Base-by-base conservation (phyloP, 2,888 invertebrate species). In the Nasonovia ribisnigri region DNA sequence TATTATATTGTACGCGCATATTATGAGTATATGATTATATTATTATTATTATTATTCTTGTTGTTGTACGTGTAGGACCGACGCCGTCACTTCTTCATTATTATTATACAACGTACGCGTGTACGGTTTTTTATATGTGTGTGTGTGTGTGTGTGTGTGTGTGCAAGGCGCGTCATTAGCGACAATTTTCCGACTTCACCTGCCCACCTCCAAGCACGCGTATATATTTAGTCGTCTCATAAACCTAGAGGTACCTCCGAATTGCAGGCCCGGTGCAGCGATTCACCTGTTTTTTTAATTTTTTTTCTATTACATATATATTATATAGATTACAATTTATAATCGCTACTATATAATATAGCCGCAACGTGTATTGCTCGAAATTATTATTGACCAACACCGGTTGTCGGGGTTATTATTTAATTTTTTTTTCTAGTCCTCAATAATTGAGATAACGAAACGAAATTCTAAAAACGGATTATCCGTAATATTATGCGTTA, bases 111-210 rank as follows among this genome's bases (percentile, higher is more conserved):
- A n/a, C 36, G 77, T 77, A 77, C 77, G 77, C 77, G 77, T 77
- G 77, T 77, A 77, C 36, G 20, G 36, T 77, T 77, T 77, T 77
- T 77, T 20, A 77, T 42, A 26, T 51, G n/a, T 67, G 46, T 48
- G 60, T 16, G 46, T 46, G 10, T 10, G 51, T 57, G 88, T 57
- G 29, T 88, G 48, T 26, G 77, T 13, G 42, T 51, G 13, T 84
- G 29, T 24, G 57, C 8, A 87, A 10, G 67, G 88, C 67, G n/a
- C 92, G 90, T 93, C 90, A 93, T 93, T 93, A 93, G 93, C 43
- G 93, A 93, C 93, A 90, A 93, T 93, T 92, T 92, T 92, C 87
- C 67, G 84, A 90, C 93, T 90, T 67, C 93, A 93, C 93, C 93
- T 93, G 93, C 36, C 57, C 90, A 48, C 89, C 89, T 54, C 60